Conservation (phyloP, 1,140 invertebrate genomes). For the Apolygus lucorum region DNA sequence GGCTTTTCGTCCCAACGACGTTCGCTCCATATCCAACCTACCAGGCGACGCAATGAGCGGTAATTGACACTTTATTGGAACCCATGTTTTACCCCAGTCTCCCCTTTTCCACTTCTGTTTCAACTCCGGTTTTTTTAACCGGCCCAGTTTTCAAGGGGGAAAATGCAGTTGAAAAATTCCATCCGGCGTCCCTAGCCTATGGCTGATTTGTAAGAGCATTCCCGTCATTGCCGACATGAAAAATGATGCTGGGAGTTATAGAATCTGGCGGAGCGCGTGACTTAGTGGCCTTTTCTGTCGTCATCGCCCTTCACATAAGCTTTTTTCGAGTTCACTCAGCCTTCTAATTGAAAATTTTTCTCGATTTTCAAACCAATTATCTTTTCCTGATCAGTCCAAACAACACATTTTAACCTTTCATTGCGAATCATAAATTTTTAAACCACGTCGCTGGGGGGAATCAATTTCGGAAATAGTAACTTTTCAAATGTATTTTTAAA, state of each 20-base stretch:
- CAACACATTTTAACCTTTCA: too few species aligned
- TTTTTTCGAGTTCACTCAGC: too few species aligned
- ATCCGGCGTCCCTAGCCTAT: too few species aligned
- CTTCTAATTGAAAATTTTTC: too few species aligned
- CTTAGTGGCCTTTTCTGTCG: too few species aligned
- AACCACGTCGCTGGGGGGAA: too few species aligned
- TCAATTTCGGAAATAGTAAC: too few species aligned
- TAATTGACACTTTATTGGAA: slow-evolving; percentile 17
- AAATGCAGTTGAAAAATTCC: not conserved
- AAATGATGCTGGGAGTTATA: not conserved
- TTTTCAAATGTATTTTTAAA: too few species aligned
- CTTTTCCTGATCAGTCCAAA: too few species aligned
- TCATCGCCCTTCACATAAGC: too few species aligned
- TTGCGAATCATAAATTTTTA: too few species aligned
- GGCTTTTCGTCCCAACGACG: not conserved
- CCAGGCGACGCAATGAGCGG: not conserved
- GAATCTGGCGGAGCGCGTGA: not conserved
- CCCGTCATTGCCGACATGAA: not conserved
- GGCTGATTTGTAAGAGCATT: not conserved
- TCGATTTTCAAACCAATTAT: too few species aligned
- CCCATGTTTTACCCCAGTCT: slow-evolving; percentile 13
- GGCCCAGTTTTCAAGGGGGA: not conserved
- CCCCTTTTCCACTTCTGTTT: not conserved
- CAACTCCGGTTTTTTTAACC: not conserved
- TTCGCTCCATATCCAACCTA: not conserved